phyloP scores from a whole-genome alignment of 2,888 invertebrate genomes.

The Lottia scabra region DNA sequence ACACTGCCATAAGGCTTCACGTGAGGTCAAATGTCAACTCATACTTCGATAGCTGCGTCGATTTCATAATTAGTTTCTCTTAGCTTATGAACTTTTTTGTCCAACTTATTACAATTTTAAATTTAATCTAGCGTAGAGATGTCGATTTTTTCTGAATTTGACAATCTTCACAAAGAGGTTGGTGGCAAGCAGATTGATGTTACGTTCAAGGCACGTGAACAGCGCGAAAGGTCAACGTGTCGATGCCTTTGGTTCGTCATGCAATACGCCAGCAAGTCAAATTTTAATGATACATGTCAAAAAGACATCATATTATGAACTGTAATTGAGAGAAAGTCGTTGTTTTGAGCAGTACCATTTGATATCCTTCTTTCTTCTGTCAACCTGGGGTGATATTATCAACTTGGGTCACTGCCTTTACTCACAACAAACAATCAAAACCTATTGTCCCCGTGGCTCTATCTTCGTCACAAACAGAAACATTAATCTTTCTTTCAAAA shows the following conservation, averaged over 20 bases:
- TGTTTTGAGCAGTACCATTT: no score
- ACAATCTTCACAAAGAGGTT: slow-evolving; percentile 16
- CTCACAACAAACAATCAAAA: no score
- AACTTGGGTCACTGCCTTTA: no score
- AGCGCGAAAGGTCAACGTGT: background rate
- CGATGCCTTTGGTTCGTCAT: background rate
- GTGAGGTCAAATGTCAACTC: background rate
- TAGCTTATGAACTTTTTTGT: slow-evolving; percentile 5
- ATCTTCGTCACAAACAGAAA: no score
- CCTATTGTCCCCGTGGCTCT: no score
- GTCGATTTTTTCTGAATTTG: slow-evolving; percentile 18
- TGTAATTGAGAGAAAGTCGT: background rate
- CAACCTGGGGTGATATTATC: no score
- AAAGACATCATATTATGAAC: background rate
- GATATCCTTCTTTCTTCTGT: no score
- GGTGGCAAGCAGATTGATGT: slow-evolving; percentile 21
- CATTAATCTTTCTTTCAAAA: no score
- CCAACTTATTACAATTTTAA: slow-evolving; percentile 13
- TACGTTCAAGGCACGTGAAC: slow-evolving; percentile 17
- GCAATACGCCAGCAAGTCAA: slow-evolving; percentile 1
- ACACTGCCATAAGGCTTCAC: background rate
- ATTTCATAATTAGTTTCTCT: slow-evolving; percentile 5
- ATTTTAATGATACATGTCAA: slow-evolving; percentile 3
- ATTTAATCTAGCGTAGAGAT: slow-evolving; percentile 18
- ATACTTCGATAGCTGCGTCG: background rate